Evolutionary conservation across 2,797 vertebrate genomes (phyloP), one percentile per base, ranked within the genome.

Genomic region (Myotis pilosus): DNA sequence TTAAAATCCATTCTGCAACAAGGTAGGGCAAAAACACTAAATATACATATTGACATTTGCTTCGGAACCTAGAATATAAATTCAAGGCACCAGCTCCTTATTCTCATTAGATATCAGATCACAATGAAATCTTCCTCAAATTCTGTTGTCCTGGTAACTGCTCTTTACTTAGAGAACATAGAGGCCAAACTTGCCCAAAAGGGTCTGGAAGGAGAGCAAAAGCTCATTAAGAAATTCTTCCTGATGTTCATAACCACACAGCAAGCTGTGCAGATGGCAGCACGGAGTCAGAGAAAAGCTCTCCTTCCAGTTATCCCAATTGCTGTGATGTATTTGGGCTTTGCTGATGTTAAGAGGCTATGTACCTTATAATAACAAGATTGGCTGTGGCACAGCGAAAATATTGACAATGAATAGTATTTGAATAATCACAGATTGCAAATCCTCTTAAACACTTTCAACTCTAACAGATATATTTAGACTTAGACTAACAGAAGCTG

Each of bases 131-230:
- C 94, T 93, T 94, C 89, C 88, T 96, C 89, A 79, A 94, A 95
- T 96, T 96, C 94, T 94, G 94, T 97, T 90, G 97, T 97, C 96
- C 95, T 97, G 96, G 97, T 93, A 96, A 97, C 96, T 94, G 84
- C 87, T 96, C 87, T 94, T 71, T 74, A 84, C 89, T 93, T 87
- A 92, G 89, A 89, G 90, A 96, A 96, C 62, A 64, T 1, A 60
- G 78, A 92, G 92, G 90, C 85, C 2, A 36, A 90, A 88, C 87
- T 75, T 71, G 92, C 97, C 87, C 82, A 92, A 91, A 93, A 96
- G 96, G 93, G 82, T 81, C 94, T 97, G 93, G 80, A 94, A 90
- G 71, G 82, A 87, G 74, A 83, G 88, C 7, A n/a, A 57, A 49
- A 68, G 90, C 78, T 64, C 86, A 96, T 94, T 90, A 95, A 96